A percentile compares a stretch with the other conserved stretches of the same genome.
These are phyloP conservation scores for Pyxicephalus adspersus DNA, from an alignment of 2,113 vertebrate genomes.

Conservation along the genomic window DNA sequence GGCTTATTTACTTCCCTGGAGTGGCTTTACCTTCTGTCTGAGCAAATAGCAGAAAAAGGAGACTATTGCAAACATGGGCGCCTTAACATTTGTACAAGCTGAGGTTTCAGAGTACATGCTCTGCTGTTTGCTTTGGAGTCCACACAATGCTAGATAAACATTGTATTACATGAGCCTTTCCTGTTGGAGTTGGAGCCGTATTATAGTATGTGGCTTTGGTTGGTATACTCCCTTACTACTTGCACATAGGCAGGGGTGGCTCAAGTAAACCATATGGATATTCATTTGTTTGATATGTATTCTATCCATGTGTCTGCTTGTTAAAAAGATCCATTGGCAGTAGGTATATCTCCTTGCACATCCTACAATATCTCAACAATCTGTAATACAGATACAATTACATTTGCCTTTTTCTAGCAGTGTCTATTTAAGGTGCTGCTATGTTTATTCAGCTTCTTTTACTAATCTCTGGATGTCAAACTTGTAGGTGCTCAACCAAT, in stretches of 20 bases:
- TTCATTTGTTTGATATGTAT: conserved; percentile 64
- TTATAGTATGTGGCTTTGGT: neutral
- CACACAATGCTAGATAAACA: conserved; percentile 53
- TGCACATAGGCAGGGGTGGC: neutral
- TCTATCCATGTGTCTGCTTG: conserved; percentile 72
- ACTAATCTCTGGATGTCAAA: neutral
- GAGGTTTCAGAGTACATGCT: conserved; percentile 57
- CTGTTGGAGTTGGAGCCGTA: conserved; percentile 45
- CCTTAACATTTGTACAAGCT: conserved; percentile 62
- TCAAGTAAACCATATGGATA: conserved; percentile 58
- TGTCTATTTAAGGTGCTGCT: neutral
- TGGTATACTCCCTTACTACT: neutral
- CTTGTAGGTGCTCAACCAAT: neutral
- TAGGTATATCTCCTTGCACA: conserved; percentile 59
- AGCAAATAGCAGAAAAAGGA: conserved; percentile 62
- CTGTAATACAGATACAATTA: neutral
- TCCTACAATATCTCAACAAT: neutral
- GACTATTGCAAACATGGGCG: conserved; percentile 62
- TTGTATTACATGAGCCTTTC: conserved; percentile 52
- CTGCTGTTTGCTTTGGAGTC: conserved; percentile 64
- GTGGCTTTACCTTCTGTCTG: conserved; percentile 63
- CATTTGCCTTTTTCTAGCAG: neutral
- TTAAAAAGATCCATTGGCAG: conserved; percentile 65
- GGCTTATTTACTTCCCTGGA: conserved; percentile 59
- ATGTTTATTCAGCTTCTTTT: neutral